Evolutionary conservation across 2,113 vertebrate genomes (phyloP).

Genomic region (Sprattus sprattus): DNA sequence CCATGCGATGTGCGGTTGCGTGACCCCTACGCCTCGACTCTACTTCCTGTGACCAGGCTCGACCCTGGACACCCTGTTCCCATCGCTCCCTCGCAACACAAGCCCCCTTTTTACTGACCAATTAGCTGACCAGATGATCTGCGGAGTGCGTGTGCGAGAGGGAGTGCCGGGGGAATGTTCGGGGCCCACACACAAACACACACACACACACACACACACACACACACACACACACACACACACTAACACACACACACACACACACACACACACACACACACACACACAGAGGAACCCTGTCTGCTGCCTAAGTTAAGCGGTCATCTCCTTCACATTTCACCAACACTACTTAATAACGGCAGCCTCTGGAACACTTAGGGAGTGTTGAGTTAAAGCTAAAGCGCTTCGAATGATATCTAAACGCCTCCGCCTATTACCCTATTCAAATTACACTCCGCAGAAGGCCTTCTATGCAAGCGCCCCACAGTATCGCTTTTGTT

Average conservation of each 20-base stretch:
- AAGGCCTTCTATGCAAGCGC: not conserved
- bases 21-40: not conserved
- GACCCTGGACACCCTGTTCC: not conserved
- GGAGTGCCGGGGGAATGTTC: not conserved
- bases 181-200: not conserved
- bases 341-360: conserved; percentile 5
- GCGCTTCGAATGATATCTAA: conserved; percentile 7
- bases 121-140: conserved; percentile 1
- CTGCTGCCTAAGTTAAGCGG: not conserved
- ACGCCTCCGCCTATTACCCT: not conserved
- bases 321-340: conserved; percentile 5
- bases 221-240: not conserved
- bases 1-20: not conserved
- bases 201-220: not conserved
- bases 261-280: not conserved
- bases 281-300: too few relatives aligned
- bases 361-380: not conserved
- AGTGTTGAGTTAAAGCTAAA: conserved; percentile 2
- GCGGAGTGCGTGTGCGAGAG: not conserved
- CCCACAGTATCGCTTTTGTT: conserved; percentile 11
- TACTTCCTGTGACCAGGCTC: not conserved
- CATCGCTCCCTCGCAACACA: not conserved
- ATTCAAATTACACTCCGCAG: not conserved
- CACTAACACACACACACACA: not conserved
- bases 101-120: not conserved